Percentiles rank a stretch among this genome's conserved stretches.
phyloP scores from a whole-genome alignment of 2,113 vertebrate genomes.

The Syrrhaptes paradoxus region DNA sequence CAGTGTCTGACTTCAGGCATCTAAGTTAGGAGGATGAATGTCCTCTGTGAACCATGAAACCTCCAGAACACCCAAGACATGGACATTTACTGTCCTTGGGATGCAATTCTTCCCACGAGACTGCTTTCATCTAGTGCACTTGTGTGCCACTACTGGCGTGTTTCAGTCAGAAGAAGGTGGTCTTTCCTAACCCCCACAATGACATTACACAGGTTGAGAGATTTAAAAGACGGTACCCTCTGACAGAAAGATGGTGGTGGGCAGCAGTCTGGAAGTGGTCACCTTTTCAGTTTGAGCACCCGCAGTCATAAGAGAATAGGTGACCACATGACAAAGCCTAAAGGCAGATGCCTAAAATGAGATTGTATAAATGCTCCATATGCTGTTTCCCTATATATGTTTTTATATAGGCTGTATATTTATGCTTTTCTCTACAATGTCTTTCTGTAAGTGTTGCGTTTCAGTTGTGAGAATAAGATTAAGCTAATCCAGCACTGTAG shows the following conservation, averaged over 20 bases:
- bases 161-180: neutral
- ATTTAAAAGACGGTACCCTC: neutral
- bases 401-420: neutral
- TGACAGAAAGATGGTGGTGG: neutral
- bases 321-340: neutral
- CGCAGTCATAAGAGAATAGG: neutral
- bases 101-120: neutral
- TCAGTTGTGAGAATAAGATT: neutral
- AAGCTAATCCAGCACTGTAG: neutral
- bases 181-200: neutral
- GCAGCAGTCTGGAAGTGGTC: neutral
- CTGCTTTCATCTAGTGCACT: neutral
- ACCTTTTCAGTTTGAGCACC: neutral
- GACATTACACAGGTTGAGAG: neutral
- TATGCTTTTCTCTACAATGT: neutral
- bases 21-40: neutral
- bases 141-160: neutral
- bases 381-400: neutral
- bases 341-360: neutral
- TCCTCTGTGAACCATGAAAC: neutral
- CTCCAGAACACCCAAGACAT: neutral
- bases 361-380: neutral
- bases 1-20: neutral
- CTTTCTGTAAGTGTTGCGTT: neutral
- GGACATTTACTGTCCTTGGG: neutral